Conservation (phyloP, 1,140 invertebrate species). For the Contarinia nasturtii region DNA sequence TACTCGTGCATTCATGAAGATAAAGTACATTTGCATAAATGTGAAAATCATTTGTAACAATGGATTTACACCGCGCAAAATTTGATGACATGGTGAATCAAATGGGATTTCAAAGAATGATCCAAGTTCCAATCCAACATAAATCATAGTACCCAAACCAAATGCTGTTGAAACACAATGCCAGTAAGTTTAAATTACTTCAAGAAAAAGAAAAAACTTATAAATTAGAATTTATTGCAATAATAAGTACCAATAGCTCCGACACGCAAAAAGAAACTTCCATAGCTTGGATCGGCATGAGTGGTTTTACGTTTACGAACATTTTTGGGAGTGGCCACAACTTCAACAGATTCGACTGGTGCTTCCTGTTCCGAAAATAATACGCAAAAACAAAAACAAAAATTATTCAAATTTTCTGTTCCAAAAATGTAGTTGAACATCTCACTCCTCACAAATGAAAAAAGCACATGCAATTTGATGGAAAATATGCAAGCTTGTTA, state of each 20-base stretch:
- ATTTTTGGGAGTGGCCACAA: conserved; percentile 40
- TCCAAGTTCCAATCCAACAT: conserved; percentile 86
- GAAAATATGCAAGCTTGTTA: no score
- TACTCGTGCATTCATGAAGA: conserved; percentile 96
- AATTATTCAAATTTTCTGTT: background rate
- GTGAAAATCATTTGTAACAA: conserved; percentile 90
- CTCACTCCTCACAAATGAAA: background rate
- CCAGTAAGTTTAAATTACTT: conserved; percentile 1
- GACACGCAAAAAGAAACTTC: conserved; percentile 89
- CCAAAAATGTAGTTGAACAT: no score
- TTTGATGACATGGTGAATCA: conserved; percentile 72
- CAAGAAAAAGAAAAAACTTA: background rate
- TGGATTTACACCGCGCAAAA: conserved; percentile 76
- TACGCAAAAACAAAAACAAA: background rate
- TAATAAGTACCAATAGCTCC: conserved; percentile 69
- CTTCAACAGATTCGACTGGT: conserved; percentile 43
- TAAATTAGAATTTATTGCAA: background rate
- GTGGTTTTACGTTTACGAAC: conserved; percentile 69
- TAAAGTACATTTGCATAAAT: conserved; percentile 98
- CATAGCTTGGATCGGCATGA: conserved; percentile 82
- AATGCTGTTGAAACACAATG: conserved; percentile 46
- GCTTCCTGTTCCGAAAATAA: conserved; percentile 22
- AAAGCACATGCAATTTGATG: no score
- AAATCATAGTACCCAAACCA: conserved; percentile 92
- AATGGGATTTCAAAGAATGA: conserved; percentile 86